Evolutionary conservation across 2,888 invertebrate species (phyloP), one percentile per base, ranked within the genome.

Genomic region (Disparrhopalites patrizii): DNA sequence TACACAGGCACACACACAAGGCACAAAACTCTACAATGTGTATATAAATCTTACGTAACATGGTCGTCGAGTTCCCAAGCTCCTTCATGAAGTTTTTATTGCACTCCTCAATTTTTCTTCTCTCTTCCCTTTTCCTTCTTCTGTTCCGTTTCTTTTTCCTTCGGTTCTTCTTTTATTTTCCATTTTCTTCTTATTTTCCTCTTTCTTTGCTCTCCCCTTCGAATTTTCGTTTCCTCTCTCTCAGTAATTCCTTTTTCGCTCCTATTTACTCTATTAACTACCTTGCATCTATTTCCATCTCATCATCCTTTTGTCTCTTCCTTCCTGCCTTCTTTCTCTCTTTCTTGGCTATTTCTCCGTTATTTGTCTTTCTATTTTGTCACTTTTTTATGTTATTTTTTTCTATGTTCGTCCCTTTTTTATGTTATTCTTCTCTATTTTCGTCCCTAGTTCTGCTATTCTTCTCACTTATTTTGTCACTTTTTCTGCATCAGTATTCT

Each of bases 61-160:
- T 60, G 60, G 52, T 25, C 54, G 52, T 55, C 43, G 40, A 54
- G 54, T 54, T 55, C 40, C 43, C 50, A 25, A 38, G 50, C 43
- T 30, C 38, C 40, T 62, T 62, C 54, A 36, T 62, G 62, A 62
- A 52, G 62, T 54, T 62, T 62, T 62, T 62, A 62, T 62, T 38
- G 40, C 62, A 62, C 52, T 52, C 30, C 20, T 47, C 47, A 51
- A 23, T 50, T 27, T 47, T 33, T 47, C 52, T 38, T 33, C 38
- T 38, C 52, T 50, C 3, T 23, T n/a, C 23, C 52, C 28, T 52
- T n/a, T 10, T n/a, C 52, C n/a, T 18, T 15, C 56, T 25, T 36
- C 52, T 38, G 56, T 56, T 38, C 52, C 27, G 7, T 23, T n/a
- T 30, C 52, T 52, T 52, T n/a, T 10, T n/a, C 52, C n/a, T 18